Evolutionary conservation across 2,888 invertebrate genomes (phyloP).

Genomic region (Keiferia lycopersicella): DNA sequence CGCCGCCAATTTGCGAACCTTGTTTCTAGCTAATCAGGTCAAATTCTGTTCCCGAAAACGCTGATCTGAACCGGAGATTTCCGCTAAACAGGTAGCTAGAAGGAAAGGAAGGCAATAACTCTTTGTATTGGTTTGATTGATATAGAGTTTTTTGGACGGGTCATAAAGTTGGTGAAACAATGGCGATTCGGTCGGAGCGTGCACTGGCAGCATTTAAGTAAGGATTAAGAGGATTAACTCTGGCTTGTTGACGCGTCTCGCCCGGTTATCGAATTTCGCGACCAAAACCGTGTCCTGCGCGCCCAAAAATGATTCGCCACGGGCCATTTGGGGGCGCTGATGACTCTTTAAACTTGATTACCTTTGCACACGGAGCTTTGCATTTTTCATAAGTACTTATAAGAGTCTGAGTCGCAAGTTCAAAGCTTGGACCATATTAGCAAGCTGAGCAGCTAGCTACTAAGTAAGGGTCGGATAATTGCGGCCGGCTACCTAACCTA

Average conservation of each 20-base stretch:
- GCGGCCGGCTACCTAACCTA: too few species aligned
- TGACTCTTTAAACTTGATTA: conserved; percentile 36
- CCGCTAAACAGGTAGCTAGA: neutral
- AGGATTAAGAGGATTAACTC: conserved; percentile 76
- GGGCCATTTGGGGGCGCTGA: conserved; percentile 51
- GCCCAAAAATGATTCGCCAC: conserved; percentile 61
- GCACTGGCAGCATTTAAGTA: conserved; percentile 62
- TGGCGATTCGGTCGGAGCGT: conserved; percentile 57
- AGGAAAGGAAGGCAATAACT: neutral
- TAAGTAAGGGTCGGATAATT: too few species aligned
- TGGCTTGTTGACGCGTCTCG: conserved; percentile 76
- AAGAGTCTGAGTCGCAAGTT: too few species aligned
- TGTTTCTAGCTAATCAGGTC: conserved; percentile 58
- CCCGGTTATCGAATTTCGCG: conserved; percentile 71
- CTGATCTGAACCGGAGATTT: neutral
- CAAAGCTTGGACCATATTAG: too few species aligned
- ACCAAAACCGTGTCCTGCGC: conserved; percentile 51
- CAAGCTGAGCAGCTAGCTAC: too few species aligned
- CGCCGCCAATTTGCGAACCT: conserved; percentile 59
- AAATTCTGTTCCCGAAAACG: conserved; percentile 32
- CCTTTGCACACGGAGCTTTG: conserved; percentile 5
- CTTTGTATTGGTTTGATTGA: neutral
- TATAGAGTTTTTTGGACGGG: conserved; percentile 24
- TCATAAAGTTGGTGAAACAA: conserved; percentile 68
- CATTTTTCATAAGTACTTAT: neutral